A percentile compares a stretch with the other conserved stretches of the same genome.
Conservation (phyloP, 2,888 invertebrate species). For the Keiferia lycopersicella region DNA sequence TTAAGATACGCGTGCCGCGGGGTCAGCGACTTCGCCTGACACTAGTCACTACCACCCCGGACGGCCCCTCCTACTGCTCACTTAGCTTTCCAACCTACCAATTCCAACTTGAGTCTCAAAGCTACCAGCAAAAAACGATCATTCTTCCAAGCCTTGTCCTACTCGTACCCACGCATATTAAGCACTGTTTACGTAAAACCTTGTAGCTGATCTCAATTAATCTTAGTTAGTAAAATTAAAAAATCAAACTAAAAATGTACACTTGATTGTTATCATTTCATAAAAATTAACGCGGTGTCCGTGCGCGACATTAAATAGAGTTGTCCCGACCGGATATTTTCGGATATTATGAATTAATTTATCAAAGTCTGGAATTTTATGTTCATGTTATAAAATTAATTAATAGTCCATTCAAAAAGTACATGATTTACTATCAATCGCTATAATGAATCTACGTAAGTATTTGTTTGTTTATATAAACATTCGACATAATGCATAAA, state of each 20-base stretch:
- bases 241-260: no score
- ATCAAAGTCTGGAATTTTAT: background rate
- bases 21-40: slow-evolving; percentile 28
- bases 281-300: background rate
- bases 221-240: no score
- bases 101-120: background rate
- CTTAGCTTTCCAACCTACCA: background rate
- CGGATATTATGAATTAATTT: background rate
- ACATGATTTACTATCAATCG: background rate
- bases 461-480: background rate
- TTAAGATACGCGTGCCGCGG: slow-evolving; percentile 3
- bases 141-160: background rate
- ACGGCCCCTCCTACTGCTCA: slow-evolving; percentile 2
- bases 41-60: slow-evolving; percentile 9
- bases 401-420: background rate
- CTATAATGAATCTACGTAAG: no score
- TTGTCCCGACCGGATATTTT: background rate
- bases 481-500: background rate
- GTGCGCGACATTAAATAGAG: background rate
- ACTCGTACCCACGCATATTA: no score
- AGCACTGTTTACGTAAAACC: no score
- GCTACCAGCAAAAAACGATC: background rate
- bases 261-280: no score
- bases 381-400: no score
- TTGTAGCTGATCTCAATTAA: no score